Evolutionary conservation across 1,140 invertebrate species (phyloP), one percentile per base, ranked within the genome.

Genomic region (Dendrolimus punctatus): DNA sequence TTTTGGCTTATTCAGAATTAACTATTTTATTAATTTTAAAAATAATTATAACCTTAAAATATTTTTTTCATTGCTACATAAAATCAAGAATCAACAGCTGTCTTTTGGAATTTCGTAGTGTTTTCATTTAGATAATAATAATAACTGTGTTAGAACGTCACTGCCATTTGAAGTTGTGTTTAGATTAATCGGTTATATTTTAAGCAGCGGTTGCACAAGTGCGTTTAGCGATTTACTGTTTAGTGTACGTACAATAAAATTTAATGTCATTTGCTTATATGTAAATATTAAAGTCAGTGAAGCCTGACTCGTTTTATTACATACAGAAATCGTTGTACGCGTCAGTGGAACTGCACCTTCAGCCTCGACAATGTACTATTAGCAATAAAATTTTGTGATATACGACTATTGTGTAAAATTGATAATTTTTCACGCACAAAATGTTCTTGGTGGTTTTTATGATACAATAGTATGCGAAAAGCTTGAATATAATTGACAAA

Each of bases 81-180:
- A 23, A 23, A 23, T 23, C 23, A 23, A 23, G 70, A 73, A 79
- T 76, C 74, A 71, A 74, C 72, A 73, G 55, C 76, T 74, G 73
- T 80, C 75, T 73, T 49, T 57, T 23, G 23, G 23, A 23, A 23
- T 23, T 23, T 23, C 23, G 23, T 23, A 23, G 23, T 23, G 23
- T 23, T 23, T 23, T 23, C 1, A 23, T 23, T 23, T 23, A 23
- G 23, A 23, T 23, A 23, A 23, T 23, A 23, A 23, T 23, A 23
- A 43, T 52, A 46, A 54, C 7, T 8, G 9, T 60, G 43, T 53
- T 42, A 49, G 54, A 44, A 60, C 49, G 53, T 64, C 71, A 83
- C 80, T 80, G 80, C 76, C 80, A 79, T 76, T 50, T 68, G 9
- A 62, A 64, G 70, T 73, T 75, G 78, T 76, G 71, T 75, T 73